Base-by-base conservation (phyloP, 2,113 vertebrate genomes). In the Todiramphus saurophagus region DNA sequence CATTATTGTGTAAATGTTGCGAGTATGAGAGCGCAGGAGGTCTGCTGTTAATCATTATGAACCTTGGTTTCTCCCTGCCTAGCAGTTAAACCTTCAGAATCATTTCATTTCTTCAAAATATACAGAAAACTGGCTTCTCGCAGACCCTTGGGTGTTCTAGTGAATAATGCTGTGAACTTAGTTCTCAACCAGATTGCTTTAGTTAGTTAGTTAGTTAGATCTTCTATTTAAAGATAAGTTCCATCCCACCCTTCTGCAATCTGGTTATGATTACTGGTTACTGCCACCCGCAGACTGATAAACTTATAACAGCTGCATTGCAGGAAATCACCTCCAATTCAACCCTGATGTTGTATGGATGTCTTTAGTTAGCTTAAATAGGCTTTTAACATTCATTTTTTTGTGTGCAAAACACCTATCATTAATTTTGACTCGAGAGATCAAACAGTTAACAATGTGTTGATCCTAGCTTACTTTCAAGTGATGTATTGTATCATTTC, bases 391-490 rank as follows among this genome's bases (percentile, higher is more conserved):
- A 94, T 98, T 96, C 91, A 93, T 97, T 97, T 97, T 97, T 85
- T 88, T 94, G 94, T 97, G 97, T 95, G 97, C 97, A 97, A 97
- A 98, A 98, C 97, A 97, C 97, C 97, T 97, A 97, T 97, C 98
- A 98, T 98, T 98, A 97, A 97, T 98, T 97, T 94, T 97, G 98
- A 98, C 98, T 97, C 10, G 85, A 46, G 91, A 98, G 98, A 98
- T 98, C 98, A 98, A 98, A 98, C 96, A 90, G 97, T 97, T 98
- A 98, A 98, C 98, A 98, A 98, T 3, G 98, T 98, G 98, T 98
- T 98, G 98, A 98, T 98, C 97, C 96, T 86, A 84, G 96, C 96
- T 97, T 96, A 94, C 97, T 98, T 97, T 97, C 97, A 93, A 97
- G 95, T 98, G 97, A 98, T 98, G 97, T 97, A 98, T 98, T 91